Percentiles rank a stretch among this genome's conserved stretches.
phyloP scores from a whole-genome alignment of 2,113 vertebrate genomes.

The Labrus mixtus region DNA sequence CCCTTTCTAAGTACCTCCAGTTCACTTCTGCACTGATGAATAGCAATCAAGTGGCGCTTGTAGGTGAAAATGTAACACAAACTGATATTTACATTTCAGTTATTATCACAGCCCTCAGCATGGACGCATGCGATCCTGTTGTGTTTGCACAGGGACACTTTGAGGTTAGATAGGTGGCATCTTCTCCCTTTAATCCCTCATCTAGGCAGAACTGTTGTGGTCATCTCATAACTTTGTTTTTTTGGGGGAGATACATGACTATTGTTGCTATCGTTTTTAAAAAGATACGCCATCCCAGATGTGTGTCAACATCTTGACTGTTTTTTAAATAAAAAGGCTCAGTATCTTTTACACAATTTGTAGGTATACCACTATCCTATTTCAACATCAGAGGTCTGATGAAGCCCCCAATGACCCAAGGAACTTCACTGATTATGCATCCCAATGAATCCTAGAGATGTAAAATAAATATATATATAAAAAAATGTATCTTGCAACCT shows the following conservation, averaged over 20 bases:
- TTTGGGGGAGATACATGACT: conserved; percentile 7
- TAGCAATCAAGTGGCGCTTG: conserved; percentile 75
- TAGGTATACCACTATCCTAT: no score
- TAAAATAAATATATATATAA: no score
- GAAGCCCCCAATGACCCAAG: no score
- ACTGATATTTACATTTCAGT: conserved; percentile 68
- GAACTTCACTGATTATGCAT: no score
- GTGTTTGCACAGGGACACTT: conserved; percentile 14
- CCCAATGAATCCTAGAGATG: no score
- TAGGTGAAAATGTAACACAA: conserved; percentile 66
- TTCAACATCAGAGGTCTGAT: no score
- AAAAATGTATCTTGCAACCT: no score
- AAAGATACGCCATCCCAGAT: neutral
- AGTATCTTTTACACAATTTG: no score
- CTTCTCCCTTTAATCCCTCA: conserved; percentile 10
- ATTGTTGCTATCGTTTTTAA: neutral
- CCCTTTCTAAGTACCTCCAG: conserved; percentile 66
- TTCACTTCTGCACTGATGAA: conserved; percentile 62
- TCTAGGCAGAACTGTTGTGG: neutral
- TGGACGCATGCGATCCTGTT: conserved; percentile 64
- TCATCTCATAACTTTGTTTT: conserved; percentile 10
- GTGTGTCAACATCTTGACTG: neutral
- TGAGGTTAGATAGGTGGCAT: conserved; percentile 15
- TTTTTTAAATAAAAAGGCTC: neutral
- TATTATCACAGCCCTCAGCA: conserved; percentile 67